phyloP scores from a whole-genome alignment of 2,888 invertebrate species.

The Spatulosminthurus flaviceps region DNA sequence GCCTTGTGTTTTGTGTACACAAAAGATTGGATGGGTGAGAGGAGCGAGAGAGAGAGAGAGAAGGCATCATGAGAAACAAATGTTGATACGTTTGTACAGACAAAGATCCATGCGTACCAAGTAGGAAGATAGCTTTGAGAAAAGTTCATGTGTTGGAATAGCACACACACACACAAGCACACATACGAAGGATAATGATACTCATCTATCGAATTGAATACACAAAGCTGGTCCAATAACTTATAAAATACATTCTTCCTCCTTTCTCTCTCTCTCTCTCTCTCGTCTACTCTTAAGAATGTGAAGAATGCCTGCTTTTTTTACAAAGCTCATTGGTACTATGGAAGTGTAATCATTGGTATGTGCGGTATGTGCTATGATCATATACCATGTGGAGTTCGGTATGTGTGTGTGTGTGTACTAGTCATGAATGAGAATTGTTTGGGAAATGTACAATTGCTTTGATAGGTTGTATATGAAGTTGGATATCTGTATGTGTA shows the following conservation, averaged over 20 bases:
- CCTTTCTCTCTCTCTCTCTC: constrained; percentile 1
- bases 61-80: background rate
- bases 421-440: no score
- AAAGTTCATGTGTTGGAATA: background rate
- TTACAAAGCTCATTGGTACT: constrained; percentile 28
- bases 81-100: background rate
- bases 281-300: background rate
- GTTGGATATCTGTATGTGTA: constrained; percentile 23
- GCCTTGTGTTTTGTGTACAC: no score
- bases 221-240: constrained; percentile 3
- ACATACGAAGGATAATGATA: background rate
- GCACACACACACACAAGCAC: background rate
- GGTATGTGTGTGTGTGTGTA: no score
- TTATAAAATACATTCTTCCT: constrained; percentile 2
- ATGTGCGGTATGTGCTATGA: no score
- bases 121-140: background rate
- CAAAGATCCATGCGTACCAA: background rate
- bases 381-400: no score
- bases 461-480: background rate
- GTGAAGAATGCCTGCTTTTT: background rate
- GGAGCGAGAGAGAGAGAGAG: background rate
- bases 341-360: no score
- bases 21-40: no score
- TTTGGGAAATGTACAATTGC: constrained; percentile 30
- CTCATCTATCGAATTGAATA: constrained; percentile 18